These are phyloP conservation scores for Sphaerophoria taeniata DNA, from an alignment of 2,888 invertebrate species.

Conservation along the genomic window DNA sequence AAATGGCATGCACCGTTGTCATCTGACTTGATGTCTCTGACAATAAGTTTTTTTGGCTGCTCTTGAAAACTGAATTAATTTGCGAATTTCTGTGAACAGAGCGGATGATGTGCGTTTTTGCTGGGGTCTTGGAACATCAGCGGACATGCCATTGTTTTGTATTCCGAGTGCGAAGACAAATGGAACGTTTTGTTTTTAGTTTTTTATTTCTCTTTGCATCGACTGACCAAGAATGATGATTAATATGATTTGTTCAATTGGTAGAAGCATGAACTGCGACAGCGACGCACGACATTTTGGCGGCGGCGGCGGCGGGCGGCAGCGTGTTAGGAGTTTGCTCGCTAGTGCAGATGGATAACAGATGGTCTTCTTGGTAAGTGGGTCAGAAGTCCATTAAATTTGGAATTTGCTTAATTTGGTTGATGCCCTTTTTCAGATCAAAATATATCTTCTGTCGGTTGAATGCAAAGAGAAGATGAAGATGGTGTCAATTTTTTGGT, in stretches of 20 bases:
- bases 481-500: constrained; percentile 36
- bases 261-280: constrained; percentile 37
- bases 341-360: constrained; percentile 40
- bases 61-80: constrained; percentile 58
- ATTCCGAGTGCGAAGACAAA: constrained; percentile 41
- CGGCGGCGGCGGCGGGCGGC: no score
- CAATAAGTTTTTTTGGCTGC: constrained; percentile 5
- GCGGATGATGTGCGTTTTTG: constrained; percentile 56
- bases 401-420: constrained; percentile 12
- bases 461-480: constrained; percentile 33
- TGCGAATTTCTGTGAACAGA: no score
- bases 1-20: constrained; percentile 60
- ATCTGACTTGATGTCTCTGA: constrained; percentile 26
- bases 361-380: constrained; percentile 59
- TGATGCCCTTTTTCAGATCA: constrained; percentile 49
- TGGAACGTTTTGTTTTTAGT: background rate
- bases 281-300: no score
- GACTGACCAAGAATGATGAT: constrained; percentile 55
- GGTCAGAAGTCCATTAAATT: constrained; percentile 74
- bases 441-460: constrained; percentile 54
- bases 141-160: constrained; percentile 40
- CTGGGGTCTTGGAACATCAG: constrained; percentile 35
- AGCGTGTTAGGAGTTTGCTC: constrained; percentile 10
- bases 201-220: background rate
- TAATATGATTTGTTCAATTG: constrained; percentile 68